phyloP scores from a whole-genome alignment of 2,113 vertebrate genomes.

The Saccopteryx bilineata region DNA sequence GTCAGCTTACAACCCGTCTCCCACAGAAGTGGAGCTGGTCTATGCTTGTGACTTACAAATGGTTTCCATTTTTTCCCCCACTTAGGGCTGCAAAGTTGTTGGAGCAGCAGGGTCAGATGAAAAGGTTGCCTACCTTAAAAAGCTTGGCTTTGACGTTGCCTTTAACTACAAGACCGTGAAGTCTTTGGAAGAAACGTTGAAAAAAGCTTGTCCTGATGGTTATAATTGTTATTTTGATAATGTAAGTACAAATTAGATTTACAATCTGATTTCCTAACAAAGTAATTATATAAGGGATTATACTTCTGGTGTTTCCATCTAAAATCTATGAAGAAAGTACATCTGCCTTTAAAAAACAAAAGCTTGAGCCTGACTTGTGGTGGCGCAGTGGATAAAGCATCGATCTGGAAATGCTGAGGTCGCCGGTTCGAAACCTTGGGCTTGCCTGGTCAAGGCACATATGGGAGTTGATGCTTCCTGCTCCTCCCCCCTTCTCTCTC shows the following conservation, averaged over 20 bases:
- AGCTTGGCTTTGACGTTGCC: constrained; percentile 92
- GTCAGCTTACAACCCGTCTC: too few relatives aligned
- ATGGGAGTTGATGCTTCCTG: too few relatives aligned
- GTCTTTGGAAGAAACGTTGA: constrained; percentile 92
- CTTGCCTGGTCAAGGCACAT: too few relatives aligned
- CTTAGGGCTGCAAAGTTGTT: constrained; percentile 93
- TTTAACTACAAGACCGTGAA: constrained; percentile 94
- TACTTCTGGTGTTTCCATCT: constrained; percentile 30
- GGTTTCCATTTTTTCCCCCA: not conserved
- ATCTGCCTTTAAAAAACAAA: not conserved
- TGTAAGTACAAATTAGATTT: constrained; percentile 85
- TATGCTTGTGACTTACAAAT: not conserved
- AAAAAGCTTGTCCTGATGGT: constrained; percentile 90
- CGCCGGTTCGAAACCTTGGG: too few relatives aligned
- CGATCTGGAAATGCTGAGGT: too few relatives aligned
- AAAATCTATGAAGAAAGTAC: constrained; percentile 2
- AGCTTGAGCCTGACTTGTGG: not conserved
- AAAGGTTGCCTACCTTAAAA: constrained; percentile 92
- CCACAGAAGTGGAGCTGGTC: not conserved
- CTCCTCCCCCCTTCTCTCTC: too few relatives aligned
- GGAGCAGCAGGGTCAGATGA: constrained; percentile 91
- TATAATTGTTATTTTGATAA: constrained; percentile 96
- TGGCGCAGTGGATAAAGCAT: too few relatives aligned
- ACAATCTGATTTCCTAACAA: constrained; percentile 12
- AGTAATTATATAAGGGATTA: not conserved